A percentile compares a stretch with the other conserved stretches of the same genome.
phyloP scores from a whole-genome alignment of 2,113 vertebrate species.

The Lipophrys pholis region DNA sequence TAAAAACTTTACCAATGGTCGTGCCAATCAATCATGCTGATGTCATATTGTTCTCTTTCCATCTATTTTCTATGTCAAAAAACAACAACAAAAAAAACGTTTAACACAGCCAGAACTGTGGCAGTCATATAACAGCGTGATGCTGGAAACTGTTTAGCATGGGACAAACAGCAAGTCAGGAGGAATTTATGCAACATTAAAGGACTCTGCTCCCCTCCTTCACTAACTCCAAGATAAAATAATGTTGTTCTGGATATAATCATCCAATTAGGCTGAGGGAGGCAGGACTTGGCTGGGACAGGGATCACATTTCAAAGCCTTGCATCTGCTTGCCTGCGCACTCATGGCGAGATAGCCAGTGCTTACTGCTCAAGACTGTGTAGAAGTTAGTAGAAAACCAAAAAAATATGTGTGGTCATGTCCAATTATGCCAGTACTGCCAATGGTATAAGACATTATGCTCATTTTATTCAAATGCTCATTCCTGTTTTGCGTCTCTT shows the following conservation, averaged over 20 bases:
- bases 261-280: constrained; percentile 82
- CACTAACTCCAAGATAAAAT: constrained; percentile 80
- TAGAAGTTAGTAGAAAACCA: constrained; percentile 30
- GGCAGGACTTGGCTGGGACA: constrained; percentile 83
- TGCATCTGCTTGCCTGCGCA: constrained; percentile 83
- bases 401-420: constrained; percentile 36
- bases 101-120: constrained; percentile 53
- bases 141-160: constrained; percentile 66
- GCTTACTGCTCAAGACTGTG: constrained; percentile 56
- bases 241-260: constrained; percentile 90
- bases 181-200: constrained; percentile 82
- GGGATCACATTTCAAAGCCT: constrained; percentile 89
- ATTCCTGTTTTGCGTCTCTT: constrained; percentile 47
- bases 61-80: constrained; percentile 28
- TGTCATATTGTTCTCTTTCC: constrained; percentile 13
- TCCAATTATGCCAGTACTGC: constrained; percentile 37
- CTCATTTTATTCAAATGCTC: constrained; percentile 54
- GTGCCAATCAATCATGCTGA: constrained; percentile 18
- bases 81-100: constrained; percentile 28
- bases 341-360: constrained; percentile 85
- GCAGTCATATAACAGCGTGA: constrained; percentile 67
- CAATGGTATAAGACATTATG: constrained; percentile 58
- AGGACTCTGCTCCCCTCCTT: constrained; percentile 39
- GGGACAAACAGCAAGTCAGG: constrained; percentile 79
- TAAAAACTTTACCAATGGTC: constrained; percentile 16